Base-by-base conservation (phyloP, 2,888 invertebrate species). In the Urechis unicinctus region DNA sequence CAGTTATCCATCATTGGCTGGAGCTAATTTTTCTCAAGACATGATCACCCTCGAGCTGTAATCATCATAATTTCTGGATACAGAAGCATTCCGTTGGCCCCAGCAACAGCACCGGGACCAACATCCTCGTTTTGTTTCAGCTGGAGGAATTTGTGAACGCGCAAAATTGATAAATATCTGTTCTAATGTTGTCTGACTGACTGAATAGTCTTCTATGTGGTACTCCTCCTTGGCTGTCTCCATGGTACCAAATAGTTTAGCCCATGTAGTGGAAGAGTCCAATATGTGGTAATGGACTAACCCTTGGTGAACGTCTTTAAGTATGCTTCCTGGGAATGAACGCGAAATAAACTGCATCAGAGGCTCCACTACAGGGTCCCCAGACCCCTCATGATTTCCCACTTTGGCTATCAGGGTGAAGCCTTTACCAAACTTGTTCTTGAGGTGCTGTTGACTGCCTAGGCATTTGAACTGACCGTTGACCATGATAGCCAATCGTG, bases 161-260 rank as follows among this genome's bases (percentile, higher is more conserved):
- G 66, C 66, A 46, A 66, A 66, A 53, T 61, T 66, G 22, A 66
- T 59, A 58, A 70, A 71, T 5, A 89, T 86, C 79, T 90, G 88
- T 75, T 90, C 90, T 31, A 90, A 78, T 0, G 88, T 86, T 0
- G 89, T 88, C 77, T 89, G 89, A 53, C 86, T 85, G 50, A 91
- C 85, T 45, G 85, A 85, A 75, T 90, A 91, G 74, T 89, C 89
- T 68, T 80, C 80, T 42, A 83, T 61, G 47, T 60, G 30, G 42
- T 60, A 65, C 28, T 70, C 68, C 50, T 64, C 68, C 56, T 70
- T 69, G 29, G 71, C 69, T 29, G 61, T 51, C 60, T 78, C 78
- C 70, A 78, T 71, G 36, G 66, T 61, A 3, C 68, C 68, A 62
- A 78, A 78, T 41, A 77, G 66, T 54, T 71, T 62, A 2, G 77